Conservation (phyloP, 2,888 invertebrate genomes). For the Teleiodes luculella region DNA sequence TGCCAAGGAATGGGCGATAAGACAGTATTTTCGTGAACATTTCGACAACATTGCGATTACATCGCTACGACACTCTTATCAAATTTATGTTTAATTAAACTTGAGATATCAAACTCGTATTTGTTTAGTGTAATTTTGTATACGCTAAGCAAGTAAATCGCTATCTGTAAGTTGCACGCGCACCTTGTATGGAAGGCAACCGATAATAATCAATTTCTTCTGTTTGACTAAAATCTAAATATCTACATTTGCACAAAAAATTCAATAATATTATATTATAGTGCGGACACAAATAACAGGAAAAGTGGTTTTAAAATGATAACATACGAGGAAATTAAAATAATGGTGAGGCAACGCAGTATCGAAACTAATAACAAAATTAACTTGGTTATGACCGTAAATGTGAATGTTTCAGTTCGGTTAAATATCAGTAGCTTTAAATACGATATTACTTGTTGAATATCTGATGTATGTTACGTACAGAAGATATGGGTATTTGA, state of each 20-base stretch:
- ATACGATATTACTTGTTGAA: not conserved
- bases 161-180: not conserved
- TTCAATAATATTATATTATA: not conserved
- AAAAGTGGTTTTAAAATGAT: not conserved
- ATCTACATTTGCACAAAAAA: not conserved
- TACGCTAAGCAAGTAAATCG: constrained; percentile 21
- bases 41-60: constrained; percentile 7
- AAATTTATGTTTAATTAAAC: constrained; percentile 39
- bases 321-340: constrained; percentile 1
- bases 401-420: not conserved
- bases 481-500: not conserved
- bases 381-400: not conserved
- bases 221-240: too few relatives aligned
- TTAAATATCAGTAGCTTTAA: not conserved
- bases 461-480: too few relatives aligned
- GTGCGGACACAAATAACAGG: not conserved
- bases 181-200: too few relatives aligned
- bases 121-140: constrained; percentile 15
- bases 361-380: not conserved
- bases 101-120: constrained; percentile 36
- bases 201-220: too few relatives aligned
- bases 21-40: not conserved
- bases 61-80: constrained; percentile 31
- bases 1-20: not conserved
- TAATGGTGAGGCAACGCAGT: not conserved